phyloP scores from a whole-genome alignment of 1,140 invertebrate species.

The Drosophila paulistorum region DNA sequence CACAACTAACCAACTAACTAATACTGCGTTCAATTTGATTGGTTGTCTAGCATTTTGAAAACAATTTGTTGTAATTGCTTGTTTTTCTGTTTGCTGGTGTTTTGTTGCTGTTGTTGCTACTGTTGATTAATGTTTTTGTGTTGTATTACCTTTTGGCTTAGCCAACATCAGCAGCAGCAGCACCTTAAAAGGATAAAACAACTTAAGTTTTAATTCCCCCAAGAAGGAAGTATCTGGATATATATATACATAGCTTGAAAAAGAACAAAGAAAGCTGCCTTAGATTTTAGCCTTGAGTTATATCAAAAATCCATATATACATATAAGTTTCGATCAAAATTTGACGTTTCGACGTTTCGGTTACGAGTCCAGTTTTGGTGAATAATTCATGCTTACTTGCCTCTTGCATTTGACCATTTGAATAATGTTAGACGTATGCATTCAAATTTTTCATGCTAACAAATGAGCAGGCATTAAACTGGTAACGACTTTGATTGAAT shows the following conservation, averaged over 20 bases:
- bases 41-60: conserved; percentile 69
- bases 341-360: neutral
- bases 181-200: conserved; percentile 10
- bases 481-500: conserved; percentile 75
- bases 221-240: neutral
- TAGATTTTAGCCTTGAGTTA: neutral
- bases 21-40: conserved; percentile 76
- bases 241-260: neutral
- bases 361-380: neutral
- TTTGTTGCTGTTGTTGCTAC: conserved; percentile 30
- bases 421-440: conserved; percentile 56
- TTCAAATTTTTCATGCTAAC: conserved; percentile 79
- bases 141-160: conserved; percentile 33
- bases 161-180: neutral
- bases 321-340: neutral
- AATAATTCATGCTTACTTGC: conserved; percentile 5
- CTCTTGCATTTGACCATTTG: conserved; percentile 32
- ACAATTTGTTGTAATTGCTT: conserved; percentile 71
- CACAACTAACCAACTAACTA: conserved; percentile 33
- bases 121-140: conserved; percentile 48
- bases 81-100: conserved; percentile 12
- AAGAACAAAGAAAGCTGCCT: too few species aligned
- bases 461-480: conserved; percentile 77
- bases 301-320: neutral
- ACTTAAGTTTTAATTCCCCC: neutral